Conservation (phyloP, 2,113 vertebrate genomes). For the Spheniscus mendiculus region DNA sequence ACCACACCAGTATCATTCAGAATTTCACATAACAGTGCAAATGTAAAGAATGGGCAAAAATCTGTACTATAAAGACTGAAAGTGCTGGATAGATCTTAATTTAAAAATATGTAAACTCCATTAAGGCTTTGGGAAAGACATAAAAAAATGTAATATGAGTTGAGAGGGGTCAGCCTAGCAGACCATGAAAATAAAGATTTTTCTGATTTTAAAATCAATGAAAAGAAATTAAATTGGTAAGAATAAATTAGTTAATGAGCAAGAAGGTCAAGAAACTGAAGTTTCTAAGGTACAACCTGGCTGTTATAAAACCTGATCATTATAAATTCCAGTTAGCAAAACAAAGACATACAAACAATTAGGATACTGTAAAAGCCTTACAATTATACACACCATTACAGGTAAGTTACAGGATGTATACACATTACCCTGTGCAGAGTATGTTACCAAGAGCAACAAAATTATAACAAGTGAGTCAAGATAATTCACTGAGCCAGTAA, state of each 20-base stretch:
- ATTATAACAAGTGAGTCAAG: not conserved
- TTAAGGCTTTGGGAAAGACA: not conserved
- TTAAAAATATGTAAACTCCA: not conserved
- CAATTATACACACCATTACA: not conserved
- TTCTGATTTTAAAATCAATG: not conserved
- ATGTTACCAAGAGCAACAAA: not conserved
- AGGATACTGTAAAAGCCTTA: not conserved
- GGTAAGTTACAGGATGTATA: not conserved
- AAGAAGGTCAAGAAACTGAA: not conserved
- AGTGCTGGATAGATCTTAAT: not conserved
- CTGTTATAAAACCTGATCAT: not conserved
- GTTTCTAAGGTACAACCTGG: fast-evolving
- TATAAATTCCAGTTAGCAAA: not conserved
- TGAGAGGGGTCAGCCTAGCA: not conserved
- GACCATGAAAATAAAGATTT: not conserved
- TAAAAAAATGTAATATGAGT: not conserved
- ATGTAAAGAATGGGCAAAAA: not conserved
- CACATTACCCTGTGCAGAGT: not conserved
- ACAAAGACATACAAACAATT: not conserved
- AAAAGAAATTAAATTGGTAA: not conserved
- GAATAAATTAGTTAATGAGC: not conserved
- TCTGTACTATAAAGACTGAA: not conserved
- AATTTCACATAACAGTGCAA: not conserved
- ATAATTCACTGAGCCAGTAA: not conserved
- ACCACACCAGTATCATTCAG: not conserved